phyloP scores from a whole-genome alignment of 1,140 invertebrate species.

The Zaprionus ghesquierei region DNA sequence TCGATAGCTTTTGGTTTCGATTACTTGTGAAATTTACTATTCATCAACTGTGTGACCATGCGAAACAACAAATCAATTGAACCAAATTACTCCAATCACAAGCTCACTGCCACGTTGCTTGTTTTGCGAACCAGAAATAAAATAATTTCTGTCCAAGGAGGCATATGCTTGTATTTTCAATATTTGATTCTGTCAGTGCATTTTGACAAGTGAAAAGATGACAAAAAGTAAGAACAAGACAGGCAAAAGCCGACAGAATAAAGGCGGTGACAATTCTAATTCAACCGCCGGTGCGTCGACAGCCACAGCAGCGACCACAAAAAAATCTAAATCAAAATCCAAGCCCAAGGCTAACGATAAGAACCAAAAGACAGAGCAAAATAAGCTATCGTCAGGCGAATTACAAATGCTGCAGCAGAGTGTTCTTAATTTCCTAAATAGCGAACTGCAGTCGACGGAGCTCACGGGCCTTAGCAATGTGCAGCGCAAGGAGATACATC shows the following conservation, averaged over 20 bases:
- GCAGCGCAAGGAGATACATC: slow-evolving; percentile 56
- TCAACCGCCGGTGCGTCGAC: background rate
- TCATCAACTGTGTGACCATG: background rate
- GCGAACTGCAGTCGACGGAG: slow-evolving; percentile 14
- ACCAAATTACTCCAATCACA: background rate
- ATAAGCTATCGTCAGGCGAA: slow-evolving; percentile 11
- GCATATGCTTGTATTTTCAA: background rate
- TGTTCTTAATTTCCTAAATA: slow-evolving; percentile 45
- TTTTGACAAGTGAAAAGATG: background rate
- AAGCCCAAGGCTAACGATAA: slow-evolving; percentile 21
- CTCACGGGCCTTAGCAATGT: slow-evolving; percentile 34
- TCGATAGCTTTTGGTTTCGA: background rate
- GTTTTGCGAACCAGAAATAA: background rate
- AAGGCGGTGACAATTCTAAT: background rate
- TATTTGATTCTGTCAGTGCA: background rate
- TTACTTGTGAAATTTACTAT: background rate
- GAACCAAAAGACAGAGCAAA: background rate
- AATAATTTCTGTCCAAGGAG: background rate
- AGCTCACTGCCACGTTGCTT: background rate
- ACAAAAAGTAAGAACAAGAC: background rate
- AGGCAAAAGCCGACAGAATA: background rate
- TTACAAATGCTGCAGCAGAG: slow-evolving; percentile 23
- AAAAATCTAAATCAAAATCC: background rate
- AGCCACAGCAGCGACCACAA: background rate
- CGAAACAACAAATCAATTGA: background rate